phyloP scores from a whole-genome alignment of 2,888 invertebrate genomes.

The Cephus pulcher region DNA sequence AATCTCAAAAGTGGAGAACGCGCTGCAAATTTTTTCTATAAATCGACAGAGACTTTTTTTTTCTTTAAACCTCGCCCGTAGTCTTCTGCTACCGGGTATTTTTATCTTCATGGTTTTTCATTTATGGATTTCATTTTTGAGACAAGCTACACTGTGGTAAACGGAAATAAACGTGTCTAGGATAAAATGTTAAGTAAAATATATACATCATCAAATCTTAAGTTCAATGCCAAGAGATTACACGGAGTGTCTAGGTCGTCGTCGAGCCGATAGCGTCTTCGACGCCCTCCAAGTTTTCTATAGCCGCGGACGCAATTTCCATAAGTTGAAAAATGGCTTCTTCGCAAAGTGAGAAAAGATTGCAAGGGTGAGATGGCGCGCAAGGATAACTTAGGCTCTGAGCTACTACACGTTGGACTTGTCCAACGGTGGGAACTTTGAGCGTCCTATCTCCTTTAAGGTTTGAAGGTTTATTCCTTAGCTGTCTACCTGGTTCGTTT shows the following conservation, averaged over 20 bases:
- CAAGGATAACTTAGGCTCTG: not conserved
- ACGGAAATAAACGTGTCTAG: not conserved
- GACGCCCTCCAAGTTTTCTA: conserved; percentile 9
- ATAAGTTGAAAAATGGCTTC: conserved; percentile 60
- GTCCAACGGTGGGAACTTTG: not conserved
- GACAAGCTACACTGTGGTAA: not conserved
- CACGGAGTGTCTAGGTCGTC: not conserved
- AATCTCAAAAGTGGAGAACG: not conserved
- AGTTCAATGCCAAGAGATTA: not conserved
- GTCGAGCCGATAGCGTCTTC: not conserved
- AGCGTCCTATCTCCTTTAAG: not conserved
- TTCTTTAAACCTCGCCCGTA: not conserved
- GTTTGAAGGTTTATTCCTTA: not conserved
- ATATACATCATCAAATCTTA: not conserved
- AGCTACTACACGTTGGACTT: not conserved
- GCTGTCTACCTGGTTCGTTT: not conserved
- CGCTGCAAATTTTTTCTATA: not conserved
- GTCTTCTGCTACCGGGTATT: not conserved
- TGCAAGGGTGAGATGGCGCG: conserved; percentile 29
- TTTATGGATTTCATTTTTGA: not conserved
- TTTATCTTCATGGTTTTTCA: not conserved
- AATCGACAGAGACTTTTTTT: not conserved
- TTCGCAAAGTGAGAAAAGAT: conserved; percentile 59
- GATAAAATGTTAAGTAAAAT: not conserved
- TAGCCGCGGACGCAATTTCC: conserved; percentile 49